Base-by-base conservation (phyloP, 2,888 invertebrate genomes). In the Ectobius pallidus region DNA sequence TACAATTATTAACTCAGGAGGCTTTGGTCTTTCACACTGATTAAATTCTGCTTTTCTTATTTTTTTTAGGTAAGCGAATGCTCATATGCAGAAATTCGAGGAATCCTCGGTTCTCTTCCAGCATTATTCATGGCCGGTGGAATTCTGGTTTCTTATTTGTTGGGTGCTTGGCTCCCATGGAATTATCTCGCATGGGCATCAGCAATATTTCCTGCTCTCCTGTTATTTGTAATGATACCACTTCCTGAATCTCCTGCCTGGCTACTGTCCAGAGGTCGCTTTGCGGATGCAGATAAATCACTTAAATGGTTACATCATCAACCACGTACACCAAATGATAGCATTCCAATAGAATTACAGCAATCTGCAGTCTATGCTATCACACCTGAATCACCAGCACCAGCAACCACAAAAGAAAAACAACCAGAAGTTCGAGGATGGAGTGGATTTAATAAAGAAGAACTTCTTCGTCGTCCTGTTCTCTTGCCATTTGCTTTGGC, bases 221-320 rank as follows among this genome's bases (percentile, higher is more conserved):
- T 88, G 39, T 84, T 88, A n/a, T 46, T 88, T 58, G 79, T 86
- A 3, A 82, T 88, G 18, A 77, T 87, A 0, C 87, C 87, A 0
- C 81, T 90, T 49, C 90, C 90, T 0, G 91, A 91, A 80, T 89
- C 90, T 0, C 91, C 91, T 0, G 84, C 87, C 16, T 88, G 88
- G 88, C 79, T 88, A 14, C 82, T 84, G 67, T 80, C 83, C 6
- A 81, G 82, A 22, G 86, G 86, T 0, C 77, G 82, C 34, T 86
- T 86, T 73, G 78, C 84, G 0, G 84, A 86, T 9, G 86, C 86
- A 0, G 78, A 83, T 20, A 79, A 84, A 46, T 81, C 85, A 0
- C 81, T 89, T 63, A 82, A 84, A 63, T 88, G 87, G 86, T 81
- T 91, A 18, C 85, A 86, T 63, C 81, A 82, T 83, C 9, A 58